These are phyloP conservation scores for Gyrodactylus salaris DNA, from an alignment of 1,140 invertebrate genomes.

Conservation along the genomic window DNA sequence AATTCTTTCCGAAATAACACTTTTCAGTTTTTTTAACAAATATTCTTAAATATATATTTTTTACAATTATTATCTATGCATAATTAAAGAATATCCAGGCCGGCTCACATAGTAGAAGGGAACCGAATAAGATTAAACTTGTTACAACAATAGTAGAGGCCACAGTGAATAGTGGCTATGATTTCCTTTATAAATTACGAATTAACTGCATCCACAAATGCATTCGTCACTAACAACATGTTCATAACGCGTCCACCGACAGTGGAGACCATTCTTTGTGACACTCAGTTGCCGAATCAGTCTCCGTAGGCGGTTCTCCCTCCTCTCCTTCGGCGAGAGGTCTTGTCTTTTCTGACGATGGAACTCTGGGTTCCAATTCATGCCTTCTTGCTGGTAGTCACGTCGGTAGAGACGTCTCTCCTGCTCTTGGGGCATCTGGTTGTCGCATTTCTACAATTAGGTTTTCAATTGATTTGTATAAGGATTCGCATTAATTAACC, in stretches of 20 bases:
- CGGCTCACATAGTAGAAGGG: too few relatives aligned
- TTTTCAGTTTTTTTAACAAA: too few relatives aligned
- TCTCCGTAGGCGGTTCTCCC: background rate
- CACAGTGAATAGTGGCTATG: too few relatives aligned
- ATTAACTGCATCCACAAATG: background rate
- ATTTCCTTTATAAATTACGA: too few relatives aligned
- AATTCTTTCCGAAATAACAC: too few relatives aligned
- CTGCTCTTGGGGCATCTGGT: background rate
- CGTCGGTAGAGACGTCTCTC: background rate
- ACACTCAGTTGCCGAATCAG: background rate
- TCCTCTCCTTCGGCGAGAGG: background rate
- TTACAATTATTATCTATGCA: too few relatives aligned
- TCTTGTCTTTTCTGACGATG: background rate
- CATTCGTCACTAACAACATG: conserved; percentile 4
- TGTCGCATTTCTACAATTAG: background rate
- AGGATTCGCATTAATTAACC: too few relatives aligned
- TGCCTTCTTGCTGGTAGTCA: background rate
- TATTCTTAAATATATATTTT: too few relatives aligned
- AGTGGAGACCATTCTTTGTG: background rate
- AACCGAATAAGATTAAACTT: too few relatives aligned
- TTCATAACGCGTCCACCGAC: background rate
- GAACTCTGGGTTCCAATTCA: background rate
- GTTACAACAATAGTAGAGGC: too few relatives aligned
- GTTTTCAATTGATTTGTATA: too few relatives aligned
- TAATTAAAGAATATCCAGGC: too few relatives aligned